Conservation (phyloP, 1,140 invertebrate species). For the Brachionus angularis region DNA sequence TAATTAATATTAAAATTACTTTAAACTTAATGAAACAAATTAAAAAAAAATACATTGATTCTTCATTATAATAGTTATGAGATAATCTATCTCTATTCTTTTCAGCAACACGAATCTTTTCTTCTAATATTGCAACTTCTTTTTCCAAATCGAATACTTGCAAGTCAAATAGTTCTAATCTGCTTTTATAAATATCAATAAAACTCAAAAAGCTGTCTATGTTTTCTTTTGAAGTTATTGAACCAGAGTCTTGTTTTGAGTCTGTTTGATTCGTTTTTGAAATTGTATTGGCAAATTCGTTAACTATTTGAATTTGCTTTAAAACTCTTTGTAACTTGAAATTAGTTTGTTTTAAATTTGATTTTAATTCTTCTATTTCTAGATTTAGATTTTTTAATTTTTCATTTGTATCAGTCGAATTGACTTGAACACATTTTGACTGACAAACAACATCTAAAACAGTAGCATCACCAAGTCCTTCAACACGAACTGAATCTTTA, state of each 20-base stretch:
- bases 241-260: neutral
- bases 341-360: neutral
- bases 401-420: slow-evolving; percentile 19
- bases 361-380: slow-evolving; percentile 14
- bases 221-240: slow-evolving; percentile 4
- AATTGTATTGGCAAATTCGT: slow-evolving; percentile 18
- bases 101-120: neutral
- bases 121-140: neutral
- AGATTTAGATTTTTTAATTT: neutral
- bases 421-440: neutral
- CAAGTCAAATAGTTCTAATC: neutral
- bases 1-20: too few relatives aligned
- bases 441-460: slow-evolving; percentile 34
- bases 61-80: too few relatives aligned
- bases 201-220: slow-evolving; percentile 32
- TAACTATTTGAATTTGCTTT: neutral
- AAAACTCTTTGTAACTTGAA: slow-evolving; percentile 1
- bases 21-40: too few relatives aligned
- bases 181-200: slow-evolving; percentile 4
- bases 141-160: neutral
- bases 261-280: neutral
- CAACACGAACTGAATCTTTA: slow-evolving; percentile 32
- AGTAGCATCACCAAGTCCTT: slow-evolving; percentile 4
- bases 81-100: too few relatives aligned
- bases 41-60: too few relatives aligned